Conservation (phyloP, 2,797 vertebrate genomes). For the Sibirionetta formosa region DNA sequence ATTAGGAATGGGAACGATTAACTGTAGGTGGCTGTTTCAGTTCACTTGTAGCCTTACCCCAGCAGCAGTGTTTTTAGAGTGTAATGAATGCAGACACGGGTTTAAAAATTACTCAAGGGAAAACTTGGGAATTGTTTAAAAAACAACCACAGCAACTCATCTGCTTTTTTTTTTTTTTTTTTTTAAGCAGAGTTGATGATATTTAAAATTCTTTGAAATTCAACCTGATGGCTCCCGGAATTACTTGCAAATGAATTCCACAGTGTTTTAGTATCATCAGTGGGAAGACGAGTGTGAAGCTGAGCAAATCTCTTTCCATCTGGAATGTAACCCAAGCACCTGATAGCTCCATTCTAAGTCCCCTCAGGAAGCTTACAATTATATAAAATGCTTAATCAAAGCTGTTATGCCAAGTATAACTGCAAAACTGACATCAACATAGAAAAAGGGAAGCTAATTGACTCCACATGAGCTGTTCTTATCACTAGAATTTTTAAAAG, state of each 20-base stretch:
- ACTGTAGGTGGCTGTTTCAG: background rate
- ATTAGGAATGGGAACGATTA: background rate
- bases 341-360: slow-evolving; percentile 61
- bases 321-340: slow-evolving; percentile 64
- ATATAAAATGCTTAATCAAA: slow-evolving; percentile 71
- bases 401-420: slow-evolving; percentile 64
- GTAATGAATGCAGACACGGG: background rate
- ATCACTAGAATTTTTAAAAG: slow-evolving; percentile 56
- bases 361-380: slow-evolving; percentile 65
- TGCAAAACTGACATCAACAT: slow-evolving; percentile 68
- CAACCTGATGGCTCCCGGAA: slow-evolving; percentile 36
- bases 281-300: slow-evolving; percentile 60
- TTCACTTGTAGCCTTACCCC: background rate
- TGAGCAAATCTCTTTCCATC: slow-evolving; percentile 68
- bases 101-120: slow-evolving; percentile 4
- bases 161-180: background rate
- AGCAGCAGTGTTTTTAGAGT: background rate
- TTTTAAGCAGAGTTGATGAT: background rate
- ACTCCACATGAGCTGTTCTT: slow-evolving; percentile 49
- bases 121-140: slow-evolving; percentile 4
- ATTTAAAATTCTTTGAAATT: slow-evolving; percentile 48
- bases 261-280: slow-evolving; percentile 61
- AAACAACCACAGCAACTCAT: background rate
- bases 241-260: slow-evolving; percentile 67
- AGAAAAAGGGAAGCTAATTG: slow-evolving; percentile 52